Percentiles rank a stretch among this genome's conserved stretches.
Evolutionary conservation across 2,888 invertebrate genomes (phyloP).

Genomic region (Matsumyia berberina): DNA sequence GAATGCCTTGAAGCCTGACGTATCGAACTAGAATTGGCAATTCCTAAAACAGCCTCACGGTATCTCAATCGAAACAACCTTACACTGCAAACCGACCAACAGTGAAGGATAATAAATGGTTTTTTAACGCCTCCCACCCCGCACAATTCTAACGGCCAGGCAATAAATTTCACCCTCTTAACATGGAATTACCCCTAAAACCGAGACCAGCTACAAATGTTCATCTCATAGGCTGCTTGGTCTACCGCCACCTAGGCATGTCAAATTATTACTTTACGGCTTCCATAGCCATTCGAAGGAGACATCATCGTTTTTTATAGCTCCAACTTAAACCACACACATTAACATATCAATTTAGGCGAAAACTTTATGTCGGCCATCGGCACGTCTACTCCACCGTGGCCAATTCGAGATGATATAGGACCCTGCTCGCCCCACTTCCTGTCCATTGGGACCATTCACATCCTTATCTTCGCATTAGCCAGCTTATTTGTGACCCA

Average conservation of each 20-base stretch:
- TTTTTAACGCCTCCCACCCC: background rate
- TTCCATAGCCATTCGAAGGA: background rate
- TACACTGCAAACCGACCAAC: background rate
- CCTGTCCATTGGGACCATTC: background rate
- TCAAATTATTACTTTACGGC: constrained; percentile 14
- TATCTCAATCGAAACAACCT: too few species aligned
- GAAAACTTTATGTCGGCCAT: background rate
- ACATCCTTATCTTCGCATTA: constrained; percentile 1
- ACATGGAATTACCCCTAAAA: background rate
- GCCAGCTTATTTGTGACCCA: constrained; percentile 6
- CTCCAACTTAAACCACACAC: background rate
- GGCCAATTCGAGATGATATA: constrained; percentile 13
- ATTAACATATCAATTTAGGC: constrained; percentile 26
- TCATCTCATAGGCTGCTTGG: background rate
- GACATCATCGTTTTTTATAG: constrained; percentile 15
- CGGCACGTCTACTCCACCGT: constrained; percentile 9
- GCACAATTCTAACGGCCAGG: background rate
- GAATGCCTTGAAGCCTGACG: too few species aligned
- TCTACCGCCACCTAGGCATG: constrained; percentile 11
- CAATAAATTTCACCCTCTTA: constrained; percentile 22
- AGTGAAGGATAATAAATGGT: background rate
- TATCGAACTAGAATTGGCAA: too few species aligned
- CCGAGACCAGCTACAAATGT: background rate
- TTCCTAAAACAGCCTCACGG: too few species aligned
- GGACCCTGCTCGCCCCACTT: background rate